phyloP scores from a whole-genome alignment of 2,797 vertebrate genomes.

The Anomalospiza imberbis region DNA sequence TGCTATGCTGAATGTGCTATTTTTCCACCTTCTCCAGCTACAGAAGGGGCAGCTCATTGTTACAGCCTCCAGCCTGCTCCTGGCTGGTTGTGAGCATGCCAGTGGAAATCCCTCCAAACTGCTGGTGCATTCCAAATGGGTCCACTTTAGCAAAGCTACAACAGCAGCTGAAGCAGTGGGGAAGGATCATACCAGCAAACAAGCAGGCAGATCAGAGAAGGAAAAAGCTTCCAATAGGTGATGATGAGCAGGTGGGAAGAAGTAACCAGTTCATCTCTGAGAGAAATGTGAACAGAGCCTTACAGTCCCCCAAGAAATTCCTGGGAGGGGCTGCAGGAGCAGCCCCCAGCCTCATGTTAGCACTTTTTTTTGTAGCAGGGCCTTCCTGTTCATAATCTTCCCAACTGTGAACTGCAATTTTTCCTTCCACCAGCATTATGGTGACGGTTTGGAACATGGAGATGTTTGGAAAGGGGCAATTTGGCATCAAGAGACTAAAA shows the following conservation, averaged over 20 bases:
- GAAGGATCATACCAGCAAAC: not conserved
- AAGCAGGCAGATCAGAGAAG: not conserved
- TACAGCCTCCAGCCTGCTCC: not conserved
- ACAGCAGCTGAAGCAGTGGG: not conserved
- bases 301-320: not conserved
- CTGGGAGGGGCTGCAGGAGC: not conserved
- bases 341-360: not conserved
- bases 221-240: not conserved
- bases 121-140: not conserved
- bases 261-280: not conserved
- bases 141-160: not conserved
- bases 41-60: not conserved
- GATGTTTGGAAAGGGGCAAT: constrained; percentile 25
- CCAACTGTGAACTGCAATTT: not conserved
- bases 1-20: not conserved
- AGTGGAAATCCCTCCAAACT: not conserved
- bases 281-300: not conserved
- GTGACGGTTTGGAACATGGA: not conserved
- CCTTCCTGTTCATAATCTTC: not conserved
- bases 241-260: not conserved
- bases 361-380: constrained; percentile 9
- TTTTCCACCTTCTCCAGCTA: not conserved
- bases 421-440: not conserved
- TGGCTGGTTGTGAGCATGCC: not conserved
- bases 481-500: constrained; percentile 40